Evolutionary conservation across 2,888 invertebrate species (phyloP).

Genomic region (Alsophila aescularia): DNA sequence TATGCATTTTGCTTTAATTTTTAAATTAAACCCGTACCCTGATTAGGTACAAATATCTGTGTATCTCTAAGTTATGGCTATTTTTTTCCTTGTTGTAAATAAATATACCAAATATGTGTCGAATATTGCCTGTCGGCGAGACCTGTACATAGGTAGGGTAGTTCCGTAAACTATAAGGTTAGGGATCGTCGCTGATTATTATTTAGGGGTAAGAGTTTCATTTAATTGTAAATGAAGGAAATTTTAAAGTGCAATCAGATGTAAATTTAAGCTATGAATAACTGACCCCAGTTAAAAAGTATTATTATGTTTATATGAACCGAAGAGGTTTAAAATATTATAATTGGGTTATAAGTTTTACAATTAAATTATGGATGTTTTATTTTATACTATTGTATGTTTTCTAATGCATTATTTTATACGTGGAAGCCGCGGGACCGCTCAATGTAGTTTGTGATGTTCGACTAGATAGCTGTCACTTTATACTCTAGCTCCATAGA

Average conservation of each 20-base stretch:
- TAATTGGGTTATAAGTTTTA: slow-evolving; percentile 82
- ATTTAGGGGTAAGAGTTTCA: slow-evolving; percentile 53
- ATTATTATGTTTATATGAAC: slow-evolving; percentile 84
- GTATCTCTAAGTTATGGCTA: slow-evolving; percentile 73
- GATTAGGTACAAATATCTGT: slow-evolving; percentile 77
- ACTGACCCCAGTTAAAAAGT: slow-evolving; percentile 81
- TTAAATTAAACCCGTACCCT: slow-evolving; percentile 68
- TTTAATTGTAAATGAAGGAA: slow-evolving; percentile 76
- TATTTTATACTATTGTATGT: slow-evolving; percentile 79
- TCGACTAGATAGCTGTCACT: slow-evolving; percentile 43
- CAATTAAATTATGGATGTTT: slow-evolving; percentile 80
- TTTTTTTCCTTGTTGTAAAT: slow-evolving; percentile 73
- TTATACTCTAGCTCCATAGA: slow-evolving; percentile 44
- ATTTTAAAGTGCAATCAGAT: slow-evolving; percentile 80
- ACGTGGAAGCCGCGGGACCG: slow-evolving; percentile 58
- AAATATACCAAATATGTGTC: slow-evolving; percentile 82
- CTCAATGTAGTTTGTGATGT: slow-evolving; percentile 64
- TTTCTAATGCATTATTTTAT: slow-evolving; percentile 73
- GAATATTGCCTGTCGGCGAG: slow-evolving; percentile 58
- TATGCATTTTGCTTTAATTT: slow-evolving; percentile 82
- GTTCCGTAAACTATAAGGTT: slow-evolving; percentile 62
- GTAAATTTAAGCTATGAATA: slow-evolving; percentile 76
- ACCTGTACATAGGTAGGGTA: slow-evolving; percentile 74
- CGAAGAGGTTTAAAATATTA: slow-evolving; percentile 82
- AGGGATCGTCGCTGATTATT: slow-evolving; percentile 54